A percentile compares a stretch with the other conserved stretches of the same genome.
phyloP scores from a whole-genome alignment of 2,113 vertebrate species.

The Cebus imitator region DNA sequence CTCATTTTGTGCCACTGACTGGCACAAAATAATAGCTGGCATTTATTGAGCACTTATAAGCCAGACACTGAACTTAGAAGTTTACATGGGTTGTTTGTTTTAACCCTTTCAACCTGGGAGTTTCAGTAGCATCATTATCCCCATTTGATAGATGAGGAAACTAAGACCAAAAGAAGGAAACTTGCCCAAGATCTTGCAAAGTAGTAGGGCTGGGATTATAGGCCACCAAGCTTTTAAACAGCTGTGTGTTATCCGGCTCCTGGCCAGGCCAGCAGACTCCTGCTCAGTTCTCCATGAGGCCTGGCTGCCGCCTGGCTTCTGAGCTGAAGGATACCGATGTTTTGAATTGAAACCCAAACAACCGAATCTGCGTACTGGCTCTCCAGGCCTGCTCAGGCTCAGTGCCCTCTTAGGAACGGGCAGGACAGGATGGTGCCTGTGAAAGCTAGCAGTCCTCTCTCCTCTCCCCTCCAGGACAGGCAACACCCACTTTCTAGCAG shows the following conservation, averaged over 20 bases:
- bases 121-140: too few relatives aligned
- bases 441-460: neutral
- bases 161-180: neutral
- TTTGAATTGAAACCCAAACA: neutral
- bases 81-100: neutral
- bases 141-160: neutral
- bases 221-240: neutral
- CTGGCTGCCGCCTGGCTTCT: neutral
- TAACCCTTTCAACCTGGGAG: neutral
- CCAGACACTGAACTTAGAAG: neutral
- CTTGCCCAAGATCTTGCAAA: neutral
- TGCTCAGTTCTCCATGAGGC: neutral
- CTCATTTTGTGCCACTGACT: neutral
- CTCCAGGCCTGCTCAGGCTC: neutral
- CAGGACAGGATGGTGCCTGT: too few relatives aligned
- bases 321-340: rapidly evolving
- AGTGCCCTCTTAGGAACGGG: rapidly evolving
- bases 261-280: rapidly evolving
- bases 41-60: neutral
- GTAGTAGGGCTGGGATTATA: neutral
- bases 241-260: neutral
- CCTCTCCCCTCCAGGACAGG: neutral
- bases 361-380: neutral
- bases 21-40: neutral
- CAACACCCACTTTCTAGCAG: neutral